phyloP scores from a whole-genome alignment of 2,113 vertebrate species.

The Hylia prasina region DNA sequence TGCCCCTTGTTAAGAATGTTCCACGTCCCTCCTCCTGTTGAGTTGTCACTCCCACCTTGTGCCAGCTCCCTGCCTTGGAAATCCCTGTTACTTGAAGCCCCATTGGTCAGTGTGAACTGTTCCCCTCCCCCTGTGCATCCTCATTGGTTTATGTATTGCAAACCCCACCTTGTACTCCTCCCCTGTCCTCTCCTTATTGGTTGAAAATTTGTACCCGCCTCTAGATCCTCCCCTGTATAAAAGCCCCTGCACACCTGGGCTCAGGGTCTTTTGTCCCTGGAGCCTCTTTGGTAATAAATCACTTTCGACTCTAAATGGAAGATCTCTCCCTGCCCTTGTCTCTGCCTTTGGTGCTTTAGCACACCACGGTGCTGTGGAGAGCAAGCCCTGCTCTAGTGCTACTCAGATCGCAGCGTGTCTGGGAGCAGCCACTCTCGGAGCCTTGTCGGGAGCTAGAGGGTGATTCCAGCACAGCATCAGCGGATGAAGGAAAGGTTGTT shows the following conservation, averaged over 20 bases:
- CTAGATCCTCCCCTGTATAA: neutral
- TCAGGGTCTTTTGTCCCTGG: neutral
- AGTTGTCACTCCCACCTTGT: too few relatives aligned
- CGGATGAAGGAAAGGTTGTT: neutral
- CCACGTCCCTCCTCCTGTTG: too few relatives aligned
- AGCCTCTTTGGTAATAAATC: neutral
- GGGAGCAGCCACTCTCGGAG: neutral
- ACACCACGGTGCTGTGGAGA: too few relatives aligned
- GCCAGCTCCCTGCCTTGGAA: too few relatives aligned
- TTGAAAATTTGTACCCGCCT: neutral
- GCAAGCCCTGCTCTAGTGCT: neutral
- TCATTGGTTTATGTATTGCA: neutral
- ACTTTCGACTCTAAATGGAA: neutral
- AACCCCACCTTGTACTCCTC: neutral
- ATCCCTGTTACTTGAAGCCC: neutral
- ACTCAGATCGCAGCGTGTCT: neutral
- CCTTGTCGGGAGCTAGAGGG: too few relatives aligned
- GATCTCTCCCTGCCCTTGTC: neutral
- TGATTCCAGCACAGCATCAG: neutral
- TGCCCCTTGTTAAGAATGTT: neutral
- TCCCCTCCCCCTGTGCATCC: neutral
- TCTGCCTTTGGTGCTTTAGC: neutral
- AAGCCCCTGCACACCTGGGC: neutral
- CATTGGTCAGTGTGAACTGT: neutral
- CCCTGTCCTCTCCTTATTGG: neutral